Evolutionary conservation across 2,888 invertebrate genomes (phyloP).

Genomic region (Volucella bombylans): DNA sequence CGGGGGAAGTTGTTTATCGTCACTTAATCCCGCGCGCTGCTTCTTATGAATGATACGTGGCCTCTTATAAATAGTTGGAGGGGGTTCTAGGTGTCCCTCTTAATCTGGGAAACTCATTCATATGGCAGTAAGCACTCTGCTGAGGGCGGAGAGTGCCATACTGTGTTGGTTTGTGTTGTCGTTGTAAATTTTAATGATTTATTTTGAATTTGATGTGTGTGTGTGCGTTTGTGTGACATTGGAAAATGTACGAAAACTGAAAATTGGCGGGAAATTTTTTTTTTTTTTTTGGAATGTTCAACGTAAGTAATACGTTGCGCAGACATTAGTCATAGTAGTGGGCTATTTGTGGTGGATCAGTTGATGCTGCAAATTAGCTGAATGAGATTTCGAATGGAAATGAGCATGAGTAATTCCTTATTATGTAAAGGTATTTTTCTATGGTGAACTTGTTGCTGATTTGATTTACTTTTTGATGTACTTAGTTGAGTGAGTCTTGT

Average conservation of each 20-base stretch:
- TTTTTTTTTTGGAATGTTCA: constrained; percentile 8
- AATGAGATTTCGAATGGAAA: no score
- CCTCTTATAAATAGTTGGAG: constrained; percentile 5
- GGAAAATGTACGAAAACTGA: neutral
- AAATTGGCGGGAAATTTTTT: constrained; percentile 34
- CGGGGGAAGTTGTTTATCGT: constrained; percentile 62
- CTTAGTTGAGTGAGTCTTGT: no score
- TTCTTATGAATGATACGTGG: constrained; percentile 31
- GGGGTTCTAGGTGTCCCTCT: neutral
- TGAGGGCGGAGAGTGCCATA: neutral
- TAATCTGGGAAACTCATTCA: constrained; percentile 34
- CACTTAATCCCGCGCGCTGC: constrained; percentile 43
- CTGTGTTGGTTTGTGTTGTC: constrained; percentile 1
- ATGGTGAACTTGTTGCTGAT: no score
- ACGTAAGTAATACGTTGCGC: no score
- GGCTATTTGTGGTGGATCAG: no score
- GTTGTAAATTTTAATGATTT: constrained; percentile 34
- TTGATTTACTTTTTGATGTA: no score
- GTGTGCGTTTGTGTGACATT: neutral
- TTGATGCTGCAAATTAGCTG: no score
- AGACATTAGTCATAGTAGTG: no score
- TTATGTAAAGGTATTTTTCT: no score
- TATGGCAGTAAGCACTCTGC: neutral
- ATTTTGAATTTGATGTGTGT: constrained; percentile 15
- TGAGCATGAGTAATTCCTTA: no score